Evolutionary conservation across 2,888 invertebrate species (phyloP), one percentile per base, ranked within the genome.

Genomic region (Ochlodes sylvanus): DNA sequence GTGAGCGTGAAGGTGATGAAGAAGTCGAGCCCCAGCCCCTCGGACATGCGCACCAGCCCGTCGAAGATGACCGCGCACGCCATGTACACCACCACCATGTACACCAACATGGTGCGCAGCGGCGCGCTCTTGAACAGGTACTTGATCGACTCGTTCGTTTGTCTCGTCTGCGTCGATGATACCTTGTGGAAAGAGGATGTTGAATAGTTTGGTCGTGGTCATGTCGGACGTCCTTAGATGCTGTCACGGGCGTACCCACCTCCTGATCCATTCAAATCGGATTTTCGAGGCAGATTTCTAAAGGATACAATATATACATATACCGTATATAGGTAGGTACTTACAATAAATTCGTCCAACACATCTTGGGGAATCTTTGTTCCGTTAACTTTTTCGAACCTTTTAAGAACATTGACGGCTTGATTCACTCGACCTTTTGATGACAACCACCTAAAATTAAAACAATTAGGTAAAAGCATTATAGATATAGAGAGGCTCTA

Each of bases 331-430:
- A 27, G 27, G 27, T 27, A 27, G 27, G 27, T 27, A 27, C 91
- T 85, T 76, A 92, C 94, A 72, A 93, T 85, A 74, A 94, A 94
- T 27, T 92, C 89, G 70, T 93, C 91, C 82, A 93, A 82, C 2
- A 90, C 86, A 64, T 90, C 88, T 9, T 92, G 88, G 1, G 93
- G 93, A 12, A 94, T 89, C 64, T 89, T 87, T 0, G 84, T 88
- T 1, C 86, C 81, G 72, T 94, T 94, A 0, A 94, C 83, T 69
- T 78, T 85, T 71, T 93, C 93, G 69, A 94, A 92, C 61, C 78
- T 86, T 60, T 76, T 83, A 64, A 94, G 77, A 0, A 93, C 87
- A 21, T 83, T 80, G 0, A 94, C 88, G 0, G 94, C 92, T 58
- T 86, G 82, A 70, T 86, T 90, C 2, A 90, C 85, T 2, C 86